A percentile compares a stretch with the other conserved stretches of the same genome.
Evolutionary conservation across 2,797 vertebrate species (phyloP).

Genomic region (Coccyzus lansbergi): DNA sequence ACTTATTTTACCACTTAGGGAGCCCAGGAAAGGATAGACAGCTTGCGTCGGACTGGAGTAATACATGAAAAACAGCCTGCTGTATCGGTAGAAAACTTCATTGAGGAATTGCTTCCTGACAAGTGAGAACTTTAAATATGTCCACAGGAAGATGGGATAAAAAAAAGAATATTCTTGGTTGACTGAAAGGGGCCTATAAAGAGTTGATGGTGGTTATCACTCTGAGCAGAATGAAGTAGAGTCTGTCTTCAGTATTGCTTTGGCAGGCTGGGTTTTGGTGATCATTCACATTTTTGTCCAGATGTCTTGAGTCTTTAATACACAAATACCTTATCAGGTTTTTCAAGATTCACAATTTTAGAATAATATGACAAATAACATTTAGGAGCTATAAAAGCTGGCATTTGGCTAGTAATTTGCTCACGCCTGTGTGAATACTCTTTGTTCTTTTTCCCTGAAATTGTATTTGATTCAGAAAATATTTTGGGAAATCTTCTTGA

Average conservation of each 20-base stretch:
- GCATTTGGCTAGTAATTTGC: background rate
- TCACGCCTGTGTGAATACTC: background rate
- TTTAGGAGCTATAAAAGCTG: background rate
- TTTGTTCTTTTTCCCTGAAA: background rate
- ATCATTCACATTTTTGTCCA: background rate
- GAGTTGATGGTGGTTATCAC: background rate
- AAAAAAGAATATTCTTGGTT: background rate
- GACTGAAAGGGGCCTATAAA: background rate
- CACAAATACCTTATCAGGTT: background rate
- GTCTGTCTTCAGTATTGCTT: background rate
- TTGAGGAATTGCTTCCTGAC: constrained; percentile 94
- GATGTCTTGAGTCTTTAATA: background rate
- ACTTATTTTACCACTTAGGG: constrained; percentile 78
- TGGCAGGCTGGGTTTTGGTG: background rate
- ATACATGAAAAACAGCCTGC: constrained; percentile 95
- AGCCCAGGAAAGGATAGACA: constrained; percentile 93
- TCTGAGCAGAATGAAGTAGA: background rate
- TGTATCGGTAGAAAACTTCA: constrained; percentile 94
- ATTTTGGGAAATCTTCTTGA: background rate
- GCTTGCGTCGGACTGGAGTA: constrained; percentile 86
- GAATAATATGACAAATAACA: background rate
- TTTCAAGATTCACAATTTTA: background rate
- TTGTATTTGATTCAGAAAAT: background rate
- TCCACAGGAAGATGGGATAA: background rate
- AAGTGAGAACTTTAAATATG: constrained; percentile 80